A percentile compares a stretch with the other conserved stretches of the same genome.
These are phyloP conservation scores for Latrodectus elegans DNA, from an alignment of 2,888 invertebrate species.

Conservation along the genomic window DNA sequence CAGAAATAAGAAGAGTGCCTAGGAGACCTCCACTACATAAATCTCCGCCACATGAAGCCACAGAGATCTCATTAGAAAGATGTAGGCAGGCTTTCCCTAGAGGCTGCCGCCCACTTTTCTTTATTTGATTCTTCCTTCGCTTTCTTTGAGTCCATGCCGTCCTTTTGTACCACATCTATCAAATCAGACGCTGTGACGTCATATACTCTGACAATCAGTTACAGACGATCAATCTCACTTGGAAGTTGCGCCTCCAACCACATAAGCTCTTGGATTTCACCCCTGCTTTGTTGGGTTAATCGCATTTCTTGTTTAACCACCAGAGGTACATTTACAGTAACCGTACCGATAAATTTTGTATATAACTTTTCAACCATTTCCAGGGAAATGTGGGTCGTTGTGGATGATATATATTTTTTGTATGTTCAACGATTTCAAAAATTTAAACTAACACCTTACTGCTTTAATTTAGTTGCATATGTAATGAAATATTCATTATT, in stretches of 20 bases:
- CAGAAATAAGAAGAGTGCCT: slow-evolving; percentile 18
- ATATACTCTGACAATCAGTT: slow-evolving; percentile 38
- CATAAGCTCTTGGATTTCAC: slow-evolving; percentile 14
- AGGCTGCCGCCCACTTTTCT: slow-evolving; percentile 24
- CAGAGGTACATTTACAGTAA: not conserved
- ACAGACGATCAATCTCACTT: slow-evolving; percentile 44
- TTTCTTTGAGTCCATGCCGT: slow-evolving; percentile 14
- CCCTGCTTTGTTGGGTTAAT: slow-evolving; percentile 9
- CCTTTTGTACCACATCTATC: slow-evolving; percentile 52
- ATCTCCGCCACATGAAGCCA: slow-evolving; percentile 57
- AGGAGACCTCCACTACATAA: slow-evolving; percentile 48
- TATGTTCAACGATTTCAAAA: no score
- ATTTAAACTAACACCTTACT: no score
- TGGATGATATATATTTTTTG: no score
- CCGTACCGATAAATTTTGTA: not conserved
- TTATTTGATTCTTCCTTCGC: slow-evolving; percentile 16
- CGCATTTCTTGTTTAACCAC: slow-evolving; percentile 1
- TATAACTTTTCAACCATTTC: no score
- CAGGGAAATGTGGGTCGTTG: no score
- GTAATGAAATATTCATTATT: no score
- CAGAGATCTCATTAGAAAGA: slow-evolving; percentile 62
- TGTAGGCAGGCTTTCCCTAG: slow-evolving; percentile 41
- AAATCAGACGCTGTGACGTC: slow-evolving; percentile 49
- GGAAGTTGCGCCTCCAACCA: not conserved
- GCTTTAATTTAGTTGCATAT: no score